These are phyloP conservation scores for Tinea pellionella DNA, from an alignment of 2,888 invertebrate species.

Conservation along the genomic window DNA sequence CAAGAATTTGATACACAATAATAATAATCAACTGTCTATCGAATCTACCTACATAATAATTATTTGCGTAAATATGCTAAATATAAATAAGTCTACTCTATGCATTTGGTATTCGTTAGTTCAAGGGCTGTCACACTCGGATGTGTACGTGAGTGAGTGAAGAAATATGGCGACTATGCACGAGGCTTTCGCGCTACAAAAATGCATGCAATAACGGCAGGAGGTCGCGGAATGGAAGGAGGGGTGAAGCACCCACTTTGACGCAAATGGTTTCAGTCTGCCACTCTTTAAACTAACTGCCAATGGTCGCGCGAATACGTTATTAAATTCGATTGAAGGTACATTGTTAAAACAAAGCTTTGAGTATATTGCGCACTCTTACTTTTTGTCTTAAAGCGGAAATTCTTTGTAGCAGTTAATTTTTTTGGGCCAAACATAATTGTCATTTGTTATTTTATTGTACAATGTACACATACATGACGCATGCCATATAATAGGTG, in stretches of 20 bases:
- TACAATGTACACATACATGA: too few species aligned
- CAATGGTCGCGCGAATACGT: slow-evolving; percentile 17
- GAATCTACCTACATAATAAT: not conserved
- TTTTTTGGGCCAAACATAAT: too few species aligned
- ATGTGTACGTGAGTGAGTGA: slow-evolving; percentile 17
- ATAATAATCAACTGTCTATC: too few species aligned
- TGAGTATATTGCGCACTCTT: not conserved
- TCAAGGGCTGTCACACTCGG: slow-evolving; percentile 19
- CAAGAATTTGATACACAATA: too few species aligned
- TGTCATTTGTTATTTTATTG: too few species aligned
- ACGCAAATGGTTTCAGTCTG: slow-evolving; percentile 19
- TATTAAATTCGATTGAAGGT: slow-evolving; percentile 4
- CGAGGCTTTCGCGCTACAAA: slow-evolving; percentile 16
- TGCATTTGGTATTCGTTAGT: not conserved
- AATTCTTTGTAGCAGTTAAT: too few species aligned
- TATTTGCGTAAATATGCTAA: not conserved
- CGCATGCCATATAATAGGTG: too few species aligned
- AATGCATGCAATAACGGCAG: slow-evolving; percentile 20
- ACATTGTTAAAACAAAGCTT: not conserved
- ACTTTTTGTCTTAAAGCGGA: too few species aligned
- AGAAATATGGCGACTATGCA: slow-evolving; percentile 20
- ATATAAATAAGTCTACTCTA: not conserved
- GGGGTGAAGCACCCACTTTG: slow-evolving; percentile 23
- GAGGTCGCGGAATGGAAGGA: slow-evolving; percentile 14
- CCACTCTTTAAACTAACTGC: slow-evolving; percentile 16